phyloP scores from a whole-genome alignment of 1,140 invertebrate genomes.

The Helicoverpa zea region DNA sequence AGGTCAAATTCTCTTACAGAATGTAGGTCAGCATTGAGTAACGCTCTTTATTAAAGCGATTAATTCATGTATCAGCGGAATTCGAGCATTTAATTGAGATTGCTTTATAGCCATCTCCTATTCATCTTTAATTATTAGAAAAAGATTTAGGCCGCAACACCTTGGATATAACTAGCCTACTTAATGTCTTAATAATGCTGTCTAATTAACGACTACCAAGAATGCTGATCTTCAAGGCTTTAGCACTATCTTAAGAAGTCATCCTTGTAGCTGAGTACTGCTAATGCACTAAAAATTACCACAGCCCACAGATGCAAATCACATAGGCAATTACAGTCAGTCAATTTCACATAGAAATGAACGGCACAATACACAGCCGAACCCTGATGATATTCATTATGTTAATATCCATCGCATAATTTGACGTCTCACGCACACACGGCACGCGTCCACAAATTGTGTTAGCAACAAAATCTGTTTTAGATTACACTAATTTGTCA shows the following conservation, averaged over 20 bases:
- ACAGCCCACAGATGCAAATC: constrained; percentile 38
- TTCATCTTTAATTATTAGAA: constrained; percentile 30
- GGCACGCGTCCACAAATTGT: constrained; percentile 59
- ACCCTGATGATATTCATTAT: constrained; percentile 59
- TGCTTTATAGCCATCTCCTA: background rate
- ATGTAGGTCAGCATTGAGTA: constrained; percentile 20
- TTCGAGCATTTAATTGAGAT: constrained; percentile 12
- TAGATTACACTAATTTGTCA: constrained; percentile 84
- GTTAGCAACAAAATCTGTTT: constrained; percentile 71
- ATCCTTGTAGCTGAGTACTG: background rate
- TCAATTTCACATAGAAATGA: constrained; percentile 44
- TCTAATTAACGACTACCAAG: constrained; percentile 12
- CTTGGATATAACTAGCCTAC: background rate
- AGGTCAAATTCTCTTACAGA: no score
- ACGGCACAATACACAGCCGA: constrained; percentile 34
- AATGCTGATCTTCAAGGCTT: constrained; percentile 8
- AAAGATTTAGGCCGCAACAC: constrained; percentile 3
- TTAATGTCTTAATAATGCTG: constrained; percentile 28
- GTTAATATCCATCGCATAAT: constrained; percentile 58
- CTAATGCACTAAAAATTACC: constrained; percentile 45
- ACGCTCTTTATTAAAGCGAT: constrained; percentile 10
- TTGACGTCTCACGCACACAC: constrained; percentile 56
- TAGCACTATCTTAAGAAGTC: background rate
- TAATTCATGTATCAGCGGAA: background rate
- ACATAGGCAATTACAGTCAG: constrained; percentile 25